Evolutionary conservation across 2,888 invertebrate genomes (phyloP), one percentile per base, ranked within the genome.

Genomic region (Auanema sp.): DNA sequence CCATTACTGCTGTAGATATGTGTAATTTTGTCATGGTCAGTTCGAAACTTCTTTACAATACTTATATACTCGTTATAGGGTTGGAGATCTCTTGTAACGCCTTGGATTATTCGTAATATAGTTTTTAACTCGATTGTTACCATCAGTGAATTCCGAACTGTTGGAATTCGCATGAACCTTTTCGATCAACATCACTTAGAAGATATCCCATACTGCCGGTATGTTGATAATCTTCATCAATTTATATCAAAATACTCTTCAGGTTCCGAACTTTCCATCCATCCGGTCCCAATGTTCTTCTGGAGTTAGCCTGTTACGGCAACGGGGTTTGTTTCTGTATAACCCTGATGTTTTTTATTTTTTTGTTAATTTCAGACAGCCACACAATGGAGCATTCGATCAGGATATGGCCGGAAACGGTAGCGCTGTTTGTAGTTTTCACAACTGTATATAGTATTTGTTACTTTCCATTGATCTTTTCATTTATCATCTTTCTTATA

Each of bases 61-160:
- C 21, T 21, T 5, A 10, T 2, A 44, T 23, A 5, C 14, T 47
- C 23, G 42, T 21, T 24, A 14, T 25, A 62, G 62, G 57, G 57
- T 21, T 54, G 65, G 66, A 25, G 64, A 57, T 41, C 43, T 12
- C 52, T 65, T 0, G 16, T 64, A 5, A 58, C 65, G 21, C 72
- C 72, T 2, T 72, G 72, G 72, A 64, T 64, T 6, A 72, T 72
- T 47, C 59, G 65, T 21, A 57, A 56, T n/a, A 67, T 72, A 25
- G 62, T 66, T 6, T 72, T 72, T 56, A 72, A 72, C 43, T 67
- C 72, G 0, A 65, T 53, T 16, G 65, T 72, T 2, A 64, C 72
- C 0, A 72, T 72, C 47, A 67, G 69, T 21, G 72, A 72, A 14
- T 72, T 72, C 40, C 59, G 72, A 3, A 23, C 54, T 1, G 66